phyloP scores from a whole-genome alignment of 2,797 vertebrate species.

The Loriculus beryllinus region DNA sequence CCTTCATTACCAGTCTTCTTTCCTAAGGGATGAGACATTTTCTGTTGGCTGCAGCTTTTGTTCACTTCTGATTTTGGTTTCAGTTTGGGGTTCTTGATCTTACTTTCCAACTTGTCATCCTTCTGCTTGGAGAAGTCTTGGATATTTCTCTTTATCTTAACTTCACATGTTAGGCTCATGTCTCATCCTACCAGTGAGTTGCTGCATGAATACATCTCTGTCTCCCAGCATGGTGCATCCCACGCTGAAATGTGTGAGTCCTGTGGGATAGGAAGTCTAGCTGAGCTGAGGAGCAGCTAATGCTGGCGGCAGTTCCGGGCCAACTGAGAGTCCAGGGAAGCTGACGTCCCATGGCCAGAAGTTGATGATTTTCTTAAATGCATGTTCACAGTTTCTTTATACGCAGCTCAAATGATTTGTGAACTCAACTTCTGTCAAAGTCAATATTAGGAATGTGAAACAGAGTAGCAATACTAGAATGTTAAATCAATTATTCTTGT shows the following conservation, averaged over 20 bases:
- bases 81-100: slow-evolving; percentile 38
- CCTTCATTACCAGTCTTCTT: neutral
- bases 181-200: slow-evolving; percentile 44
- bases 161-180: slow-evolving; percentile 27
- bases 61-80: slow-evolving; percentile 45
- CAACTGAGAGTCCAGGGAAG: neutral
- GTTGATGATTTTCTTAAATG: slow-evolving; percentile 17
- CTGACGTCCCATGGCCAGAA: neutral
- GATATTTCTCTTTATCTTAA: slow-evolving; percentile 44
- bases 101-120: slow-evolving; percentile 14
- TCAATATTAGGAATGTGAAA: neutral
- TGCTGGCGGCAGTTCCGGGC: slow-evolving; percentile 18
- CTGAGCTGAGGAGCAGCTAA: slow-evolving; percentile 21
- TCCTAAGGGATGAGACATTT: neutral
- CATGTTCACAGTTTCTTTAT: neutral
- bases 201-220: slow-evolving; percentile 35
- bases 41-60: neutral
- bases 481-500: neutral
- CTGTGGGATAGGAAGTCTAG: slow-evolving; percentile 15
- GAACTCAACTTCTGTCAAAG: neutral
- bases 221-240: slow-evolving; percentile 43
- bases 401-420: neutral
- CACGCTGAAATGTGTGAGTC: neutral
- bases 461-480: neutral
- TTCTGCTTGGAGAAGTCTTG: slow-evolving; percentile 46